Percentiles rank a stretch among this genome's conserved stretches.
Conservation (phyloP, 2,797 vertebrate genomes). For the Centroberyx gerrardi region DNA sequence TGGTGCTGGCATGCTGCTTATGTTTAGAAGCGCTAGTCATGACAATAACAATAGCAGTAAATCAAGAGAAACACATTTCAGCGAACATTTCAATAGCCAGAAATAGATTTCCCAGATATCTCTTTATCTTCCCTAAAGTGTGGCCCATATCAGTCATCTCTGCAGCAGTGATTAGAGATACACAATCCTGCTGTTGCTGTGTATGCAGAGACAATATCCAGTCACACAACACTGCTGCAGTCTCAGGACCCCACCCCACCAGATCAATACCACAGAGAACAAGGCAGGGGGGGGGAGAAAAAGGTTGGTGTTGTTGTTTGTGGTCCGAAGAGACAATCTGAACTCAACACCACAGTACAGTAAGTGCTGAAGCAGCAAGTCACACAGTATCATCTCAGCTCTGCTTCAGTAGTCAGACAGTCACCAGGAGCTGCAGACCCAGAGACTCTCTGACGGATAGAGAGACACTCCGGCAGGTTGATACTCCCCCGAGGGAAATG, state of each 20-base stretch:
- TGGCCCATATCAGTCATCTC: not conserved
- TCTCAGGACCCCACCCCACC: constrained; percentile 58
- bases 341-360: constrained; percentile 21
- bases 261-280: constrained; percentile 61
- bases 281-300: not conserved
- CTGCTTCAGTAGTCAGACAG: not conserved
- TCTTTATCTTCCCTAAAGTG: too few species aligned
- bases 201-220: constrained; percentile 37
- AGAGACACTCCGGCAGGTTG: not conserved
- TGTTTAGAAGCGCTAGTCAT: not conserved
- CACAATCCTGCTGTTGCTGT: constrained; percentile 17
- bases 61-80: constrained; percentile 1
- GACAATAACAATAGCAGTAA: not conserved
- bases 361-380: constrained; percentile 42
- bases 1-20: not conserved
- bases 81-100: not conserved
- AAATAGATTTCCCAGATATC: constrained; percentile 7
- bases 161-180: constrained; percentile 4
- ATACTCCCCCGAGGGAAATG: not conserved
- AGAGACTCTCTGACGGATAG: not conserved
- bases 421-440: constrained; percentile 9
- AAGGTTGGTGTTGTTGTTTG: constrained; percentile 5
- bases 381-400: constrained; percentile 6
- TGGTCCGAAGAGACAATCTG: constrained; percentile 29
- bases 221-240: constrained; percentile 58